phyloP scores from a whole-genome alignment of 2,888 invertebrate genomes.

The Minunthozetes semirufus region DNA sequence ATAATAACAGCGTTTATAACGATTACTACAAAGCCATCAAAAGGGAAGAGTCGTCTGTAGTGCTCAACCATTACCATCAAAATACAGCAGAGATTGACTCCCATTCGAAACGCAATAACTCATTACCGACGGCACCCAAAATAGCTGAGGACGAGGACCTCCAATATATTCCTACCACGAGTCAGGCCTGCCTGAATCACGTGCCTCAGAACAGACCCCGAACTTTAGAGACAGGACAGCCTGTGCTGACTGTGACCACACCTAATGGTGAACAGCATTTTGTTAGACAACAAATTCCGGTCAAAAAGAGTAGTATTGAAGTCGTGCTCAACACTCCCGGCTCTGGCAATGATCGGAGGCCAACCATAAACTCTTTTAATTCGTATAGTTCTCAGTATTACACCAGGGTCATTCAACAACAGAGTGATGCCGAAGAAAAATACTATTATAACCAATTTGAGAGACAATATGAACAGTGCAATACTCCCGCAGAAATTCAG shows the following conservation, averaged over 20 bases:
- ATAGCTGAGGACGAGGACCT: no score
- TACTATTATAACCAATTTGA: not conserved
- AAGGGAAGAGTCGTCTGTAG: not conserved
- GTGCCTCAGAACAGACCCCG: not conserved
- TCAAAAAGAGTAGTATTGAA: not conserved
- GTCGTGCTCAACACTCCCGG: not conserved
- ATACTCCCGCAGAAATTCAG: not conserved
- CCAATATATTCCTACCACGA: not conserved
- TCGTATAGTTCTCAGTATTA: not conserved
- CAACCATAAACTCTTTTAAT: no score
- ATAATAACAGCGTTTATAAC: not conserved
- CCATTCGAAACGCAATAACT: not conserved
- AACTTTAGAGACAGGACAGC: not conserved
- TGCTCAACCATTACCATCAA: not conserved
- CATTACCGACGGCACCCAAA: not conserved
- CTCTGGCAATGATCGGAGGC: not conserved
- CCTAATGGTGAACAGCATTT: not conserved
- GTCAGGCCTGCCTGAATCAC: not conserved
- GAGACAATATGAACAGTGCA: not conserved
- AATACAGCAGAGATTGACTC: not conserved
- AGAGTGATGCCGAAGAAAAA: not conserved
- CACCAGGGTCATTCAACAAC: not conserved
- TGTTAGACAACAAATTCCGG: not conserved
- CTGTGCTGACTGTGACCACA: not conserved
- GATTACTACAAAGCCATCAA: constrained; percentile 16